Conservation (phyloP, 23 tunicate species). For the Diplosoma virens region DNA sequence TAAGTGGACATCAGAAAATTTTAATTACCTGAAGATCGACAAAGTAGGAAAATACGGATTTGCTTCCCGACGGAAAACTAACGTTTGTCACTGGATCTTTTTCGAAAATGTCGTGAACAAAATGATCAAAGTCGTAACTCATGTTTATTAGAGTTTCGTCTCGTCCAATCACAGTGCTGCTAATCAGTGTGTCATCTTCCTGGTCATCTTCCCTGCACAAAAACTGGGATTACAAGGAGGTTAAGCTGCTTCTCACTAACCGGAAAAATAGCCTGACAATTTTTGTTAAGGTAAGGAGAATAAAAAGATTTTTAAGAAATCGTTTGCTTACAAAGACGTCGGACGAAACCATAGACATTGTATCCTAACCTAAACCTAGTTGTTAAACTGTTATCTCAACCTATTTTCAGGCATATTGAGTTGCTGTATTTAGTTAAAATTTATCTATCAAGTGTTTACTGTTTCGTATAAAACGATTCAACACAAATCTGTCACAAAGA, state of each 20-base stretch:
- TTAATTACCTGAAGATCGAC: constrained; percentile 78
- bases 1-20: not conserved
- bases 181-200: constrained; percentile 88
- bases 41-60: constrained; percentile 89
- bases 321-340: no score
- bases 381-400: no score
- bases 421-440: no score
- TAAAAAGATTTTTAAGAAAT: no score
- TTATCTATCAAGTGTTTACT: no score
- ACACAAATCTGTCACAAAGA: no score
- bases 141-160: constrained; percentile 87
- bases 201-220: constrained; percentile 88
- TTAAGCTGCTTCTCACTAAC: not conserved
- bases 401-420: no score
- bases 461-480: no score
- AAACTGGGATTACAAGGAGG: not conserved
- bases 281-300: no score
- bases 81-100: constrained; percentile 60
- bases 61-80: constrained; percentile 86
- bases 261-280: no score
- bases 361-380: no score
- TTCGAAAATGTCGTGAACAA: constrained; percentile 89
- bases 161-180: constrained; percentile 74
- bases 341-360: no score
- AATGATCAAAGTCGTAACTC: constrained; percentile 93